A percentile compares a stretch with the other conserved stretches of the same genome.
phyloP scores from a whole-genome alignment of 2,888 invertebrate species.

The Hymenopus coronatus region DNA sequence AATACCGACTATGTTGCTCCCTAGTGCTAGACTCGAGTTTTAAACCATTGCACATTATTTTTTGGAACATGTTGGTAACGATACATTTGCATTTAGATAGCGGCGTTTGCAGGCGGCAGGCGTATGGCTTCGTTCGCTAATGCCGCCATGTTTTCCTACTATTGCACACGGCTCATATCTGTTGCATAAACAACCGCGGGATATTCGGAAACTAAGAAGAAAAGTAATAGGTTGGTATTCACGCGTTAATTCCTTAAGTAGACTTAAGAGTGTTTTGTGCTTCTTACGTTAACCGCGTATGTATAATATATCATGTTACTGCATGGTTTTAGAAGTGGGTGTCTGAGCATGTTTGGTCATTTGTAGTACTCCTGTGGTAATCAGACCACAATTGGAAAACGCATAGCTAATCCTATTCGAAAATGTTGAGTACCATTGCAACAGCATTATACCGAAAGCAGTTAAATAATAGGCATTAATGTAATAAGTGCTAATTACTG shows the following conservation, averaged over 20 bases:
- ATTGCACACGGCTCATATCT: slow-evolving; percentile 28
- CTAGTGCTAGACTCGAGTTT: not conserved
- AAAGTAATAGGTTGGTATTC: not conserved
- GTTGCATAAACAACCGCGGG: slow-evolving; percentile 29
- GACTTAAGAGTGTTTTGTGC: not conserved
- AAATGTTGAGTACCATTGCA: not conserved
- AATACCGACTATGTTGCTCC: not conserved
- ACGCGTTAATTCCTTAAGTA: not conserved
- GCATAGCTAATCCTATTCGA: not conserved
- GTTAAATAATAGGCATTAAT: not conserved
- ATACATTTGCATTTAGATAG: not conserved
- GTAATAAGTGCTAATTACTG: not conserved
- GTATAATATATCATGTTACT: not conserved
- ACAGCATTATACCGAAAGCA: not conserved
- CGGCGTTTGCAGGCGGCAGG: not conserved
- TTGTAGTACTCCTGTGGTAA: not conserved
- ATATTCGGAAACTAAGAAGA: slow-evolving; percentile 22
- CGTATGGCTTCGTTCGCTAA: not conserved
- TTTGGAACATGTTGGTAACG: not conserved
- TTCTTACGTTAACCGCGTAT: not conserved
- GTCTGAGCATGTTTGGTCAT: not conserved
- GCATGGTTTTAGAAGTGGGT: not conserved
- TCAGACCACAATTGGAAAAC: not conserved
- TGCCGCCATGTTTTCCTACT: slow-evolving; percentile 23
- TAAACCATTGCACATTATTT: not conserved